Evolutionary conservation across 2,888 invertebrate genomes (phyloP).

Genomic region (Actias luna): DNA sequence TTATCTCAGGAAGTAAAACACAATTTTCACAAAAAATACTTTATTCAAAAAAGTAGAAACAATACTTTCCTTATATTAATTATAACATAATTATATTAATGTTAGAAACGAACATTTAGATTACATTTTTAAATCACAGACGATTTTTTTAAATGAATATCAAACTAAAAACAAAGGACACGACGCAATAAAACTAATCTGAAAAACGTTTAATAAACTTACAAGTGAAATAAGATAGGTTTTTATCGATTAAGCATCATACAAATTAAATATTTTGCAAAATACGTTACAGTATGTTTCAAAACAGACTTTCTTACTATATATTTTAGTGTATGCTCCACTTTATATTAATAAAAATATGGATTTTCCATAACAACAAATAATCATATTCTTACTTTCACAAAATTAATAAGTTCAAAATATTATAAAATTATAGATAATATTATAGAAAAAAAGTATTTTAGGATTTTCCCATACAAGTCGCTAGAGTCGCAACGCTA

Average conservation of each 20-base stretch:
- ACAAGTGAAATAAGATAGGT: too few relatives aligned
- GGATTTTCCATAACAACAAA: too few relatives aligned
- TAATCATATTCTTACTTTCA: too few relatives aligned
- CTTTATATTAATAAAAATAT: too few relatives aligned
- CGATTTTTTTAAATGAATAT: slow-evolving; percentile 9
- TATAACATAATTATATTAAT: slow-evolving; percentile 29
- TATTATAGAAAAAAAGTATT: too few relatives aligned
- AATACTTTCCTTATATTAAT: slow-evolving; percentile 34
- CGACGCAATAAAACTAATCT: slow-evolving; percentile 8
- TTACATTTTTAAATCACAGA: slow-evolving; percentile 19
- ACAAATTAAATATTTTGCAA: not conserved
- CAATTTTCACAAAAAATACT: slow-evolving; percentile 40
- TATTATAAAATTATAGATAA: too few relatives aligned
- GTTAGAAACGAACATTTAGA: slow-evolving; percentile 20
- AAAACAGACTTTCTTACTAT: not conserved
- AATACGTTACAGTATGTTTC: not conserved
- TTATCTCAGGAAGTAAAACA: too few relatives aligned
- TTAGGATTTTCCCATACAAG: too few relatives aligned
- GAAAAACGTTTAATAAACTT: too few relatives aligned
- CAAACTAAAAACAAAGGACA: slow-evolving; percentile 6
- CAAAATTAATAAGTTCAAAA: too few relatives aligned
- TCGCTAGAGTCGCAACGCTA: too few relatives aligned
- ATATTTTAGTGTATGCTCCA: not conserved
- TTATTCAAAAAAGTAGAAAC: slow-evolving; percentile 35
- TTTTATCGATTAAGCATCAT: too few relatives aligned